A percentile compares a stretch with the other conserved stretches of the same genome.
Conservation (phyloP, 2,888 invertebrate genomes). For the Diogma glabrata region DNA sequence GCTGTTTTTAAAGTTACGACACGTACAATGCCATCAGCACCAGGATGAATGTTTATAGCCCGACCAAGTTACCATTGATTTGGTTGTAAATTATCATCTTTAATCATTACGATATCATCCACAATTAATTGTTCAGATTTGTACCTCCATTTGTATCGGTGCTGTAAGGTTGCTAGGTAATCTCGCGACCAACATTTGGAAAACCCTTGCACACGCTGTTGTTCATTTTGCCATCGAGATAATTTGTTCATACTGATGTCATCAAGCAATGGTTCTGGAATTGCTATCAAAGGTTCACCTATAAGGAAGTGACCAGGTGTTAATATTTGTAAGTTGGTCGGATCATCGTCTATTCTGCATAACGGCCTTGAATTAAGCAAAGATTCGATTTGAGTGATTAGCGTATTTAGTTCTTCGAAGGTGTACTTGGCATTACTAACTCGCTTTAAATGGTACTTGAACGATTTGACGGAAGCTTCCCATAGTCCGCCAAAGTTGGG, state of each 20-base stretch:
- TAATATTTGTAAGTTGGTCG: not conserved
- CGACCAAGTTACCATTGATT: not conserved
- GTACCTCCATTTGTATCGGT: not conserved
- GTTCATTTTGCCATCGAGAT: not conserved
- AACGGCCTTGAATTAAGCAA: no score
- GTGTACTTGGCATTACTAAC: no score
- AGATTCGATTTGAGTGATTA: no score
- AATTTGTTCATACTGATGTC: not conserved
- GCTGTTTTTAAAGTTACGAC: not conserved
- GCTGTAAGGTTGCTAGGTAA: no score
- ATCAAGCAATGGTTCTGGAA: not conserved
- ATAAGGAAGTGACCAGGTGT: no score
- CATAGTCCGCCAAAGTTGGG: not conserved
- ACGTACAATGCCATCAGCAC: not conserved
- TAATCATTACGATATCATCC: not conserved
- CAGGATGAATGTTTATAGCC: not conserved
- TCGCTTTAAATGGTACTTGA: not conserved
- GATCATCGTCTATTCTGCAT: not conserved
- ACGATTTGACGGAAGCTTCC: not conserved
- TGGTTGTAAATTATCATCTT: not conserved
- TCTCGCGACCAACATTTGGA: not conserved
- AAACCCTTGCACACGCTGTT: not conserved
- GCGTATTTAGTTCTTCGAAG: no score
- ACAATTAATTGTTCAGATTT: not conserved
- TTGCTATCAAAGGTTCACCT: no score